Percentiles rank a stretch among this genome's conserved stretches.
These are phyloP conservation scores for Heloderma charlesbogerti DNA, from an alignment of 2,113 vertebrate species.

Conservation along the genomic window DNA sequence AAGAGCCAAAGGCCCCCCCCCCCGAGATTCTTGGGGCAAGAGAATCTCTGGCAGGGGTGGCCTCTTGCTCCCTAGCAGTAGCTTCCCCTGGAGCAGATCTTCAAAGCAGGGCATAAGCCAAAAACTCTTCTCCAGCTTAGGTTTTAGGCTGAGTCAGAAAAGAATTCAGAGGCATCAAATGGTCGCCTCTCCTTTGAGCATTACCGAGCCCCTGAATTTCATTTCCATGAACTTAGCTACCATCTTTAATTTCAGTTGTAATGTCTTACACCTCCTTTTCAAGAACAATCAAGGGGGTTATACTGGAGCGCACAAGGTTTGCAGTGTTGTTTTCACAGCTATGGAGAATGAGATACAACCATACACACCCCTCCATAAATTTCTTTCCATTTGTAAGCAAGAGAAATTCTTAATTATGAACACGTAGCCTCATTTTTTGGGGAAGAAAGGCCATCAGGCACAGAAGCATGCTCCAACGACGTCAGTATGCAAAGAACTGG, in stretches of 20 bases:
- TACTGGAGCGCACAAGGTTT: not conserved
- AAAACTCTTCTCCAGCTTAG: not conserved
- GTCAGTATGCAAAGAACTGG: constrained; percentile 9
- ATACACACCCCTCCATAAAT: no score
- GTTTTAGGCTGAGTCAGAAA: not conserved
- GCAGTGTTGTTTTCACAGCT: not conserved
- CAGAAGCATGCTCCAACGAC: constrained; percentile 43
- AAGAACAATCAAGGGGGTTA: not conserved
- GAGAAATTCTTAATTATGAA: not conserved
- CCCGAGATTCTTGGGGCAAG: no score
- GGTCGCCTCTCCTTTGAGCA: not conserved
- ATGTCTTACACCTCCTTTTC: not conserved
- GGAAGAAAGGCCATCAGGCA: not conserved
- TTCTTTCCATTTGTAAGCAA: not conserved
- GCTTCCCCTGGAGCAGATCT: no score
- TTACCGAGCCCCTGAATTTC: not conserved
- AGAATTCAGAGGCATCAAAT: not conserved
- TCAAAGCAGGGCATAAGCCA: no score
- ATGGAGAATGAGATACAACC: not conserved
- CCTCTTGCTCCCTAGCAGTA: no score
- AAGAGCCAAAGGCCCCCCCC: no score
- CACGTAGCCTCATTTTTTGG: not conserved
- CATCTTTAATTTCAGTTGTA: not conserved
- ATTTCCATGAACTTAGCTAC: not conserved
- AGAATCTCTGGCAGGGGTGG: no score